Base-by-base conservation (phyloP, 2,113 vertebrate genomes). In the Phyllostomus discolor region DNA sequence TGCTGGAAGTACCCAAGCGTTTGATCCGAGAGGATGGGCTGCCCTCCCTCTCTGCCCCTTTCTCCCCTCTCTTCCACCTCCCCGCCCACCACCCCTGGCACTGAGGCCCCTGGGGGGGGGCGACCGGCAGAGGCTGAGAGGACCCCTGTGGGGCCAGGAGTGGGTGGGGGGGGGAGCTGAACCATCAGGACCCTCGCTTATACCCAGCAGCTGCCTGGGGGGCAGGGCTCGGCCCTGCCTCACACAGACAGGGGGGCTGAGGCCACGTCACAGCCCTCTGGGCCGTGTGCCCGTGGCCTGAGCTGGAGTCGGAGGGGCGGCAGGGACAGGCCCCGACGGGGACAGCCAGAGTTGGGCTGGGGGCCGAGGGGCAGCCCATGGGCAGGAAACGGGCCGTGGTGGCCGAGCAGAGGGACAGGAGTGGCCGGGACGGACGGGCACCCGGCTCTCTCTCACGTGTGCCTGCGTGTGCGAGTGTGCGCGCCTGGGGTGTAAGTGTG, bases 231-330 rank as follows among this genome's bases (percentile, higher is more conserved):
- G 33, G n/a, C 50, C n/a, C 33, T 52, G 19, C 11, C 31, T 52
- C 16, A 3, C n/a, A 46, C 15, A 10, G 54, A 46, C 70, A 48
- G 48, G 80, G 48, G 79, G 50, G 20, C 64, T 16, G 22, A n/a
- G 78, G 22, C 28, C 10, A 0, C 1, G 17, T 7, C 4, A 2
- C 41, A 26, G 20, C 41, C 50, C 38, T 59, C 11, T 10, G 69
- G 7, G 14, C 28, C 0, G 0, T 8, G 24, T 7, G 0, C 31
- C 83, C n/a, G 24, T 10, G 19, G 46, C 46, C 48, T 7, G 1
- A 22, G 31, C 17, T 17, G 48, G 75, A 78, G 46, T 10, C 9
- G 0, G 31, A 11, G 31, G 43, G 43, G 43, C 43, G 19, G 16
- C 43, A 19, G 43, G 28, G 41, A 24, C 38, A 41, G 69, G 69